Evolutionary conservation across 2,113 vertebrate genomes (phyloP), one percentile per base, ranked within the genome.

Genomic region (Carassius auratus): DNA sequence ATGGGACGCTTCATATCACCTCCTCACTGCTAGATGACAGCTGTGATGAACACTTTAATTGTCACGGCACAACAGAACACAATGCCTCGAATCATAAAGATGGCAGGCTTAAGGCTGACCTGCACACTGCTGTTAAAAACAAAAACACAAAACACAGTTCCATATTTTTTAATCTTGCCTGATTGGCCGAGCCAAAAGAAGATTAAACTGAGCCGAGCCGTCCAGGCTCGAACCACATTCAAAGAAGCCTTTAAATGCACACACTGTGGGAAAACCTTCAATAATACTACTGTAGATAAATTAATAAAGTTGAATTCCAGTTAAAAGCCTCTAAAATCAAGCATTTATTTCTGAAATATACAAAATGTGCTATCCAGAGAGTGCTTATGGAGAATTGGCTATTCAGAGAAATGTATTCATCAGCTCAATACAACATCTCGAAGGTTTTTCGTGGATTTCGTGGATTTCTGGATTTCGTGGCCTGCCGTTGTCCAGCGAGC

Each of bases 401-500:
- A 13, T 42, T 42, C 8, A 42, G 69, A 73, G 8, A 45, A n/a
- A 45, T 23, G 3, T 5, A 12, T 52, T 55, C 33, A 52, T 76
- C 12, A 75, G 45, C 69, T 26, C 42, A 76, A 33, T 55, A 30
- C 7, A 55, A 17, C 17, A 52, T 33, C 50, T 33, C 30, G 3
- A 52, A 76, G 45, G 12, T 1, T 8, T 3, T 50, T 83, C n/a
- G n/a, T 45, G 71, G 90, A 84, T 82, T 19, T 42, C 57, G 71
- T n/a, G 69, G 88, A n/a, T n/a, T n/a, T n/a, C 84, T 45, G 71
- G 90, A 84, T 82, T 19, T 42, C 57, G 71, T n/a, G 69, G 88
- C 81, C 88, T 80, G 88, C 76, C 77, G 69, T 26, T 87, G 86
- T 86, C 89, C 89, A 91, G 36, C 80, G 90, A 93, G 91, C 89